Evolutionary conservation across 2,888 invertebrate genomes (phyloP), one percentile per base, ranked within the genome.

Genomic region (Matsumyia berberina): DNA sequence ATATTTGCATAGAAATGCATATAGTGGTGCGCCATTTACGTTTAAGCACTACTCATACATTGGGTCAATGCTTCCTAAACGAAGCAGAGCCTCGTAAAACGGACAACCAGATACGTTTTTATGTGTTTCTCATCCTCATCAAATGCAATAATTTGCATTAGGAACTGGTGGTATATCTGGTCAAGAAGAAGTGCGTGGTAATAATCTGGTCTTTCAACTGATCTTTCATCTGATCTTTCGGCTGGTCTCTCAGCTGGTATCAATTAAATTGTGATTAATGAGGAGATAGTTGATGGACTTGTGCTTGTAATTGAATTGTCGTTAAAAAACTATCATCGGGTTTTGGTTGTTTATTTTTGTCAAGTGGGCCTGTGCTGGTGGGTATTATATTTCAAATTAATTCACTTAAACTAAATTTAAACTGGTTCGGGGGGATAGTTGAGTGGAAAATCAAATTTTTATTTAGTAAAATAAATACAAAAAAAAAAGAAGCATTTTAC

Each of bases 271-370:
- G 49, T 29, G 33, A 44, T 77, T 77, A 60, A 69, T 77, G 60
- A 35, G 60, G 77, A 77, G 77, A 69, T 69, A 69, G 77, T 77
- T 77, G 67, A 77, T 67, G 42, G 67, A 42, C 60, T 44, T 53
- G 53, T 57, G 12, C n/a, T 2, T 12, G 15, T 8, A 5, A 7
- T 51, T 46, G 29, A 17, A 29, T 51, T 66, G 19, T 8, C 8
- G 8, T 17, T 46, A 24, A 7, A 15, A 15, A 42, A 35, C 12
- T 44, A 7, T 44, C 6, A 8, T 44, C 7, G 7, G 2, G 0
- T 44, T 6, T 44, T 44, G 42, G 15, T 44, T 44, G 15, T 44
- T 15, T 44, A 15, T 24, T 24, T 24, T 24, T 24, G 24, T 24
- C 24, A 24, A 24, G 24, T 24, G 2, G 24, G 4, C 1, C 24